Evolutionary conservation across 1,140 invertebrate species (phyloP), one percentile per base, ranked within the genome.

Genomic region (Pachyrhynchus sulphureomaculatus): DNA sequence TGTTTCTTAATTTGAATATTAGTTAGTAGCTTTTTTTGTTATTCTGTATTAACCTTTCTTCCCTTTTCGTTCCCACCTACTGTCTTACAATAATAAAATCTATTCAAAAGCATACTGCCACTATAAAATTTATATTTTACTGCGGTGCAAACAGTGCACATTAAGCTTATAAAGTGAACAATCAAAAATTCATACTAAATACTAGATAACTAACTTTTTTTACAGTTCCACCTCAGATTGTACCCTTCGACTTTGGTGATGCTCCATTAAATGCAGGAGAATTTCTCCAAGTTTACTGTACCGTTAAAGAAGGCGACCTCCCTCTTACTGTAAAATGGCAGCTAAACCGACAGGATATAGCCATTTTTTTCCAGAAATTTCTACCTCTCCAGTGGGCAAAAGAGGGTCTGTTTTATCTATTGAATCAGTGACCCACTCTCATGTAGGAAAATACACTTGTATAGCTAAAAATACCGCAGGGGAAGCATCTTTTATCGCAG

Each of bases 261-360:
- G 82, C 82, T 62, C 80, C 83, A 2, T 68, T 87, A 9, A 83
- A 87, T 67, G 83, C 87, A 65, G 88, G 88, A 13, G 85, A 89
- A 64, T 84, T 86, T 20, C 84, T 86, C 2, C 86, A 86, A n/a
- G 77, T 91, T 18, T 83, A 83, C 6, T 93, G 91, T 75, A 84
- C 84, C 24, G 85, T 89, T 36, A 77, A 82, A 58, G 84, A 86
- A 68, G 88, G 88, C 1, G 87, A 88, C 70, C 52, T 75, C 73
- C 66, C 79, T 42, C 62, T 60, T 13, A 80, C 80, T 62, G 83
- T 88, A 34, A 77, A 80, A 39, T 92, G 89, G 89, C 73, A 78
- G 52, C 77, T 90, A 33, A 87, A 83, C 60, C 79, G 86, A 47
- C 68, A 72, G 75, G 60, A 69, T 51, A 37, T 76, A 71, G 65